Evolutionary conservation across 2,113 vertebrate genomes (phyloP).

Genomic region (Oplegnathus fasciatus): DNA sequence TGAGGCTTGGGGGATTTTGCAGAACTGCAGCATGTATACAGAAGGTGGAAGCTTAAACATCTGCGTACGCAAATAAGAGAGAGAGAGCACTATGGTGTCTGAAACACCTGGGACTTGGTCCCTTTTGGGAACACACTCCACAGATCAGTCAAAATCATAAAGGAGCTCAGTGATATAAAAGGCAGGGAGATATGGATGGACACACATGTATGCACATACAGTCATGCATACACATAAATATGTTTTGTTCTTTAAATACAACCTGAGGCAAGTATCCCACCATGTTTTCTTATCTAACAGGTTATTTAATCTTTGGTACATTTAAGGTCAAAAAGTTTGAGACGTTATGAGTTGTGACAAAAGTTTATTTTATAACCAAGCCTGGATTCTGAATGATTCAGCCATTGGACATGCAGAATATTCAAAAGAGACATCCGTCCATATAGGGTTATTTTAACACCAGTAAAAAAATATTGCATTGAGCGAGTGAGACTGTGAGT

Average conservation of each 20-base stretch:
- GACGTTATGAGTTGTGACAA: background rate
- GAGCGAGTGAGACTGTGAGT: conserved; percentile 20
- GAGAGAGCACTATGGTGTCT: conserved; percentile 42
- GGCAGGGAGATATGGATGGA: conserved; percentile 14
- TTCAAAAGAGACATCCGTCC: conserved; percentile 24
- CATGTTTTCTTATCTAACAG: conserved; percentile 10
- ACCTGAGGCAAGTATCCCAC: background rate
- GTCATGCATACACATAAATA: conserved; percentile 18
- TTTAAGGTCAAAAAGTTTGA: conserved; percentile 8
- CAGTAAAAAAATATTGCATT: background rate
- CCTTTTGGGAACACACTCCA: conserved; percentile 56
- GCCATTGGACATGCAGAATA: conserved; percentile 14
- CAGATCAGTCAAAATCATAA: conserved; percentile 26
- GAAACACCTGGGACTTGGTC: conserved; percentile 74
- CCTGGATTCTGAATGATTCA: conserved; percentile 28
- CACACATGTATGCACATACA: conserved; percentile 40
- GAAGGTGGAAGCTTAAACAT: conserved; percentile 77
- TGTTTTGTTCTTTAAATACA: conserved; percentile 20
- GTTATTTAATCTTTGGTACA: conserved; percentile 1
- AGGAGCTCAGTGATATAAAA: conserved; percentile 21
- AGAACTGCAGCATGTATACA: conserved; percentile 53
- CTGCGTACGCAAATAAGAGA: conserved; percentile 80
- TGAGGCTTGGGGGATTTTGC: conserved; percentile 71
- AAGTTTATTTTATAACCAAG: conserved; percentile 31
- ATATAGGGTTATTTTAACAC: conserved; percentile 38